Evolutionary conservation across 2,888 invertebrate species (phyloP).

Genomic region (Trachelus stipa): DNA sequence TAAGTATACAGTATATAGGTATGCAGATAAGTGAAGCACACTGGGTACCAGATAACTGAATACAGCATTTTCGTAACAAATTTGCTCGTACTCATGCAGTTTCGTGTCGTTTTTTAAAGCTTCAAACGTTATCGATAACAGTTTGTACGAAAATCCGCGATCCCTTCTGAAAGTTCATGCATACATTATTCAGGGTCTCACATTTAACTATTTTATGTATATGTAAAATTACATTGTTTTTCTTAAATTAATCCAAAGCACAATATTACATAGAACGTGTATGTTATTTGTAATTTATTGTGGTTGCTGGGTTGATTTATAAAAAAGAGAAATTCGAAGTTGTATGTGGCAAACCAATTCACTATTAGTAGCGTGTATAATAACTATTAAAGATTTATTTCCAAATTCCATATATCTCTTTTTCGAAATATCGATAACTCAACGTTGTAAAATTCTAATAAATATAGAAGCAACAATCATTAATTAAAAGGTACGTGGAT

Average conservation of each 20-base stretch:
- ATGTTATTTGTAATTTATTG: background rate
- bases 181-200: background rate
- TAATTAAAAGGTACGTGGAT: background rate
- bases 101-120: conserved; percentile 45
- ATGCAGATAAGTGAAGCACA: conserved; percentile 78
- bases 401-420: background rate
- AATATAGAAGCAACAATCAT: background rate
- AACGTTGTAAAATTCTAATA: background rate
- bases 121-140: conserved; percentile 42
- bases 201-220: background rate
- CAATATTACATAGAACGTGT: background rate
- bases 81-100: conserved; percentile 70
- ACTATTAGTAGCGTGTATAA: background rate
- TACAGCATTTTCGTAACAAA: conserved; percentile 78
- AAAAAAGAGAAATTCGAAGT: background rate
- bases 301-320: background rate
- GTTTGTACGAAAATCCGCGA: conserved; percentile 77
- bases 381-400: background rate
- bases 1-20: conserved; percentile 78
- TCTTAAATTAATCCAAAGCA: background rate
- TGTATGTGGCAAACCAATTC: background rate
- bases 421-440: background rate
- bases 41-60: conserved; percentile 83
- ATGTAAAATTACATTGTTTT: background rate
- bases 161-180: conserved; percentile 71